A percentile compares a stretch with the other conserved stretches of the same genome.
Conservation (phyloP, 2,888 invertebrate species). For the Apeira syringaria region DNA sequence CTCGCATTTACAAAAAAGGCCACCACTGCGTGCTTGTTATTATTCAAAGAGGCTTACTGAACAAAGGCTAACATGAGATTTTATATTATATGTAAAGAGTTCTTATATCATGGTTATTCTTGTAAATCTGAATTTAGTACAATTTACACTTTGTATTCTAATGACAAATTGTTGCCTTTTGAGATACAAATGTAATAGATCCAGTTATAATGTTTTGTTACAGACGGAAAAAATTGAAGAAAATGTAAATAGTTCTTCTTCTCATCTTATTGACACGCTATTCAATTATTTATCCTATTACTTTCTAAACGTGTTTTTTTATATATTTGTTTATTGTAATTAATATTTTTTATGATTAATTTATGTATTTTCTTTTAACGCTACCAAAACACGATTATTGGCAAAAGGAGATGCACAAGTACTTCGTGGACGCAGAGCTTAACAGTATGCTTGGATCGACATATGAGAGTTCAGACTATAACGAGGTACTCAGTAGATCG, state of each 20-base stretch:
- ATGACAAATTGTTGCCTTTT: too few relatives aligned
- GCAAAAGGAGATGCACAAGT: conserved; percentile 90
- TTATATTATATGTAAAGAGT: too few relatives aligned
- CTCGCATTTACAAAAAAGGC: too few relatives aligned
- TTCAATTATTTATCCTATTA: conserved; percentile 19
- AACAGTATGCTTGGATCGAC: conserved; percentile 88
- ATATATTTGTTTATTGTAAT: conserved; percentile 2
- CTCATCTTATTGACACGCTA: neutral
- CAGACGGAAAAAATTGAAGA: conserved; percentile 2
- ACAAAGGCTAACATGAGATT: too few relatives aligned
- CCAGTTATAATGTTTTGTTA: too few relatives aligned
- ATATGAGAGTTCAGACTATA: conserved; percentile 82
- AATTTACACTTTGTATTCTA: too few relatives aligned
- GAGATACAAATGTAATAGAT: too few relatives aligned
- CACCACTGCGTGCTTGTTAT: too few relatives aligned
- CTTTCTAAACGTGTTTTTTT: conserved; percentile 4
- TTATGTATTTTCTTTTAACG: conserved; percentile 76
- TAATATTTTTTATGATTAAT: conserved; percentile 53
- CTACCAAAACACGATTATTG: conserved; percentile 78
- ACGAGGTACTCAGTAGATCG: conserved; percentile 65
- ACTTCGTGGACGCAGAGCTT: conserved; percentile 92
- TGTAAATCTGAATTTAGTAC: too few relatives aligned
- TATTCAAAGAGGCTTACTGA: too few relatives aligned
- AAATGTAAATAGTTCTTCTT: conserved; percentile 1
- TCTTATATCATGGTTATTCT: too few relatives aligned